Conservation (phyloP, 2,888 invertebrate species). For the Carabus problematicus region DNA sequence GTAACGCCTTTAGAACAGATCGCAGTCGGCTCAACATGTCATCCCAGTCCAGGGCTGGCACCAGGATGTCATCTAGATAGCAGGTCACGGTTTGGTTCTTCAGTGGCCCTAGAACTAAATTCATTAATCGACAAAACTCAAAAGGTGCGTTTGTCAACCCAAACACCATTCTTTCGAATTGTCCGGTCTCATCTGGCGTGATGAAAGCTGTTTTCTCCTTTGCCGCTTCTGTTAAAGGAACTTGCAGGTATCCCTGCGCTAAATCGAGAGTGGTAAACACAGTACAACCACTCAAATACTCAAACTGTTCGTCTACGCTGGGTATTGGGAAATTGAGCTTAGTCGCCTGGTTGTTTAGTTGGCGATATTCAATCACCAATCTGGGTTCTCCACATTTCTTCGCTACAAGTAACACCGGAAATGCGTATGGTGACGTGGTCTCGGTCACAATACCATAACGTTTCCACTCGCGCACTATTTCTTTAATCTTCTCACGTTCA, state of each 20-base stretch:
- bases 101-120: constrained; percentile 42
- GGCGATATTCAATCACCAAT: not conserved
- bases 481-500: no score
- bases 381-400: not conserved
- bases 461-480: no score
- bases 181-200: constrained; percentile 17
- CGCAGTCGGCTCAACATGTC: constrained; percentile 47
- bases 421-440: constrained; percentile 11
- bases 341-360: not conserved
- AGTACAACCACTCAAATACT: not conserved
- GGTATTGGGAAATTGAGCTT: not conserved
- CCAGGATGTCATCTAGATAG: constrained; percentile 44
- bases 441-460: no score
- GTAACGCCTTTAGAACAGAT: constrained; percentile 46
- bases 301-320: not conserved
- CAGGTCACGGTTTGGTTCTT: constrained; percentile 40
- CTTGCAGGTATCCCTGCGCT: constrained; percentile 8
- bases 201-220: not conserved
- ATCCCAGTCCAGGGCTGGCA: constrained; percentile 41
- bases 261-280: constrained; percentile 1
- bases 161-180: constrained; percentile 43
- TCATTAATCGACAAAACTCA: constrained; percentile 44
- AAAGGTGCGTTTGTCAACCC: constrained; percentile 42
- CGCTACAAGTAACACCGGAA: constrained; percentile 8
- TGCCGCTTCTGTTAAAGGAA: not conserved